Evolutionary conservation across 23 tunicate species (phyloP).

Genomic region (Styela plicata): DNA sequence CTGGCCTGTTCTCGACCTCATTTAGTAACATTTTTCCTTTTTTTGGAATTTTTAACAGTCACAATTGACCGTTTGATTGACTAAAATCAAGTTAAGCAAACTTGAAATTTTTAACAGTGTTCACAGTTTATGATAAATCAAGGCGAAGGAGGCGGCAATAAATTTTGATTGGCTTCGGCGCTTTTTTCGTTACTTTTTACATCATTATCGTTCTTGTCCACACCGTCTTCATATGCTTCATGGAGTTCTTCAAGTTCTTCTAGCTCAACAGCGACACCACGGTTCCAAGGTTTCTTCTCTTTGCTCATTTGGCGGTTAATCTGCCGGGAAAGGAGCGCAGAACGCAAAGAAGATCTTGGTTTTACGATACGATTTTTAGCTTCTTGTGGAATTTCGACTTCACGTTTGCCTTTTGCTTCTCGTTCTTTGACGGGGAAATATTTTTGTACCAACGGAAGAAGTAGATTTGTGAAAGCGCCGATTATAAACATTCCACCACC

Average conservation of each 20-base stretch:
- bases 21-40: no score
- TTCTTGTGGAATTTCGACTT: neutral
- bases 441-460: conserved; percentile 34
- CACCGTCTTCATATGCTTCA: conserved; percentile 31
- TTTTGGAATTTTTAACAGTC: neutral
- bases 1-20: no score
- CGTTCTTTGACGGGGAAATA: conserved; percentile 15
- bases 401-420: conserved; percentile 37
- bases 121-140: no score
- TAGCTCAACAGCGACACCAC: conserved; percentile 54
- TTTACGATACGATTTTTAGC: conserved; percentile 37
- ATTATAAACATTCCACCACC: conserved; percentile 57
- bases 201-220: neutral
- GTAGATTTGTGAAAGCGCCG: conserved; percentile 46
- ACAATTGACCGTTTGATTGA: no score
- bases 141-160: neutral
- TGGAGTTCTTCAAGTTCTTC: conserved; percentile 60
- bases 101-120: no score
- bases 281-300: conserved; percentile 51
- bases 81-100: no score
- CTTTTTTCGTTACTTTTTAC: neutral
- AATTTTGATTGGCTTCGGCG: no score
- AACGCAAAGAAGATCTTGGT: conserved; percentile 56
- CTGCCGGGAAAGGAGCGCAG: conserved; percentile 46
- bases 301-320: conserved; percentile 28